Evolutionary conservation across 2,888 invertebrate genomes (phyloP).

Genomic region (Ferrisia virgata): DNA sequence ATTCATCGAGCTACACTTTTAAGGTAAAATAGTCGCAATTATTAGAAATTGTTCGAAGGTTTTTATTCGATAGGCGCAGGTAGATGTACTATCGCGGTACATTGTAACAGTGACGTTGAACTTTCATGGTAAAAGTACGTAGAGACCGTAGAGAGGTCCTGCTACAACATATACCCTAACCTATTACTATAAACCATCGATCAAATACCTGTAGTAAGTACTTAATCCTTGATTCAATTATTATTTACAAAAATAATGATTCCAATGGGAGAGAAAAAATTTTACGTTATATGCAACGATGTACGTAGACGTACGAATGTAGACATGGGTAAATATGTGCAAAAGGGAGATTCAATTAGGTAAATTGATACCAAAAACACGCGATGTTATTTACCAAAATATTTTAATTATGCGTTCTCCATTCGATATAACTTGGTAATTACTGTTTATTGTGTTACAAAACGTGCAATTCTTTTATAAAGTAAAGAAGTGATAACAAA

Average conservation of each 20-base stretch:
- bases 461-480: not conserved
- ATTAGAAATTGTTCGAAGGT: not conserved
- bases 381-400: constrained; percentile 18
- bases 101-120: not conserved
- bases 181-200: not conserved
- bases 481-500: not conserved
- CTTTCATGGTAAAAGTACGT: not conserved
- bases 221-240: not conserved
- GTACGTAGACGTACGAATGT: no score
- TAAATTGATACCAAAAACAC: constrained; percentile 11
- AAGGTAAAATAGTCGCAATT: not conserved
- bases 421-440: not conserved
- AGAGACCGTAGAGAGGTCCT: not conserved
- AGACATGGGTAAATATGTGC: no score
- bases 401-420: not conserved
- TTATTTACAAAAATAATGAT: not conserved
- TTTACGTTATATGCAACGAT: not conserved
- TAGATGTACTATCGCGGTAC: not conserved
- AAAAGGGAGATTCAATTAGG: not conserved
- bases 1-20: not conserved
- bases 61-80: not conserved
- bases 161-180: not conserved
- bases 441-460: not conserved
- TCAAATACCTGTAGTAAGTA: not conserved
- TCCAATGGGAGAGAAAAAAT: not conserved